phyloP scores from a whole-genome alignment of 92 coral and sea anemone genomes.

The Epizoanthus rinbou region DNA sequence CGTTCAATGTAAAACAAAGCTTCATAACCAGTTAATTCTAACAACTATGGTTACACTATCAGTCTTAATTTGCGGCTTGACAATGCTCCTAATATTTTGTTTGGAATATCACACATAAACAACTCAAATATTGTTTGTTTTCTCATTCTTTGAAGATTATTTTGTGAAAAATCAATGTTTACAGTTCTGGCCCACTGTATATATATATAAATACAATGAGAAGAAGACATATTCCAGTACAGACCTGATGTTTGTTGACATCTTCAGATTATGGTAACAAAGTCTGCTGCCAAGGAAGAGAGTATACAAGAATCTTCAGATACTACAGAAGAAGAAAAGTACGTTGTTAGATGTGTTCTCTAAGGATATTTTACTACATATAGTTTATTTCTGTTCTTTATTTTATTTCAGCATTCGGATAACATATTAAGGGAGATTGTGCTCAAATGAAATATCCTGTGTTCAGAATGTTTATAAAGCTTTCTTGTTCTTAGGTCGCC shows the following conservation, averaged over 20 bases:
- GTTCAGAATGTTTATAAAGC: too few relatives aligned
- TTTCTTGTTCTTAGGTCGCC: too few relatives aligned
- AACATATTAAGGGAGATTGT: too few relatives aligned
- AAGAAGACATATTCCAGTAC: too few relatives aligned
- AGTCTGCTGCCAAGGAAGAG: slow-evolving; percentile 21
- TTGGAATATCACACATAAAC: too few relatives aligned
- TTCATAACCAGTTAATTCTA: too few relatives aligned
- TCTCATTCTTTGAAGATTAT: background rate
- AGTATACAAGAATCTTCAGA: background rate
- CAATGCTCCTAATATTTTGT: too few relatives aligned
- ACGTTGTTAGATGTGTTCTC: slow-evolving; percentile 18
- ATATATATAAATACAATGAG: too few relatives aligned
- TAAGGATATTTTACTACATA: background rate
- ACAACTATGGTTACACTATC: too few relatives aligned
- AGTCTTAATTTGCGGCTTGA: too few relatives aligned
- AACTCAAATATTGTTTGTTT: background rate
- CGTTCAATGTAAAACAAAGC: too few relatives aligned
- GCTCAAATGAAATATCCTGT: too few relatives aligned
- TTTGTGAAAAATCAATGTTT: background rate
- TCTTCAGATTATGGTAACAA: slow-evolving; percentile 56
- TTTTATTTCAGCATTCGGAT: background rate
- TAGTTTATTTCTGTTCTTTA: background rate
- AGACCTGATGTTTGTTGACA: background rate
- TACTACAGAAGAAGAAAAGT: slow-evolving; percentile 62
- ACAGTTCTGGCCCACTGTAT: background rate